phyloP scores from a whole-genome alignment of 2,113 vertebrate genomes.

The Prunella himalayana region DNA sequence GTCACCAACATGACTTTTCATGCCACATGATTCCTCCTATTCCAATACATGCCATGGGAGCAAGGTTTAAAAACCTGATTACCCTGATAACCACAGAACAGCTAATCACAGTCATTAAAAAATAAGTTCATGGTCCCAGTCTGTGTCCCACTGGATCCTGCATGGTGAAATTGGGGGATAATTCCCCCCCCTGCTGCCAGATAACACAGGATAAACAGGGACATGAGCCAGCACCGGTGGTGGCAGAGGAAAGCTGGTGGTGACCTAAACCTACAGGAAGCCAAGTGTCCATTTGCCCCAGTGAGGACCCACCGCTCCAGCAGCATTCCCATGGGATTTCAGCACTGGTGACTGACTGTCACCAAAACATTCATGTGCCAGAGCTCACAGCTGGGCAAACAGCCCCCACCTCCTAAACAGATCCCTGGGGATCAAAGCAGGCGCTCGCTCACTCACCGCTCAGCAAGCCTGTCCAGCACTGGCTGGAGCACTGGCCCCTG shows the following conservation, averaged over 20 bases:
- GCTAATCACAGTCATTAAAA: not conserved
- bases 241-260: accelerated
- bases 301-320: accelerated
- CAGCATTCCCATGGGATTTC: not conserved
- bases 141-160: not conserved
- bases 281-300: accelerated
- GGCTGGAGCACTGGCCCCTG: accelerated
- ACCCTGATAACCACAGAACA: not conserved
- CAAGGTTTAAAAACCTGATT: not conserved
- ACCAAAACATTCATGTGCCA: accelerated
- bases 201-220: not conserved
- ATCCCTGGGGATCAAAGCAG: not conserved
- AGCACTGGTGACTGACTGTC: not conserved
- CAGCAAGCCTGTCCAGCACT: accelerated
- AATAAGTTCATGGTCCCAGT: not conserved
- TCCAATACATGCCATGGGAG: accelerated
- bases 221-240: accelerated
- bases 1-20: accelerated
- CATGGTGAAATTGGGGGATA: accelerated
- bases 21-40: not conserved
- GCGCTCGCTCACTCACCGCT: accelerated
- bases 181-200: accelerated
- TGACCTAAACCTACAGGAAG: not conserved
- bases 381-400: not conserved
- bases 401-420: not conserved